Conservation (phyloP, 2,888 invertebrate species). For the Didymodactylos carnosus region DNA sequence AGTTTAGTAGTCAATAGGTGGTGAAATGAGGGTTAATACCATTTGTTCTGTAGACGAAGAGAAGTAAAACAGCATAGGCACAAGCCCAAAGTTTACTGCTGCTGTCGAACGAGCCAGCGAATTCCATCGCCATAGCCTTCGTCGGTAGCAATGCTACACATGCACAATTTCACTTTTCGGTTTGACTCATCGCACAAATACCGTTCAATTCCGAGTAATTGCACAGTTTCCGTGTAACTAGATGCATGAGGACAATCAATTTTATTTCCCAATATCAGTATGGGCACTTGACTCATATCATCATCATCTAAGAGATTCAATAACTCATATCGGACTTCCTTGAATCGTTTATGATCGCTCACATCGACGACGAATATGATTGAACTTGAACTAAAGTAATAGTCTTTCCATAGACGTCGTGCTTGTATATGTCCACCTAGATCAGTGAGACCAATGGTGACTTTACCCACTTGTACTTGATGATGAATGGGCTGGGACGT, state of each 20-base stretch:
- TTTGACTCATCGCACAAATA: background rate
- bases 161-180: background rate
- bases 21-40: too few relatives aligned
- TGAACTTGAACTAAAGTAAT: constrained; percentile 7
- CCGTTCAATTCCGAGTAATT: background rate
- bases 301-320: constrained; percentile 16
- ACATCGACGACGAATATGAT: constrained; percentile 18
- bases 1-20: too few relatives aligned
- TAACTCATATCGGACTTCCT: constrained; percentile 16
- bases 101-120: background rate
- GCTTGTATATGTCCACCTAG: constrained; percentile 1
- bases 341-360: constrained; percentile 15
- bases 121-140: background rate
- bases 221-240: background rate
- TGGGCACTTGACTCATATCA: constrained; percentile 15
- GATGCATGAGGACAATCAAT: background rate
- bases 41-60: too few relatives aligned
- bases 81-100: too few relatives aligned
- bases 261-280: constrained; percentile 18
- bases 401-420: background rate
- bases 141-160: background rate
- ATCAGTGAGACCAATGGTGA: background rate
- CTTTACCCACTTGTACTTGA: background rate
- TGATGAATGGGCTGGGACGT: background rate
- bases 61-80: too few relatives aligned